Evolutionary conservation across 2,888 invertebrate species (phyloP).

Genomic region (Morpho deidamia): DNA sequence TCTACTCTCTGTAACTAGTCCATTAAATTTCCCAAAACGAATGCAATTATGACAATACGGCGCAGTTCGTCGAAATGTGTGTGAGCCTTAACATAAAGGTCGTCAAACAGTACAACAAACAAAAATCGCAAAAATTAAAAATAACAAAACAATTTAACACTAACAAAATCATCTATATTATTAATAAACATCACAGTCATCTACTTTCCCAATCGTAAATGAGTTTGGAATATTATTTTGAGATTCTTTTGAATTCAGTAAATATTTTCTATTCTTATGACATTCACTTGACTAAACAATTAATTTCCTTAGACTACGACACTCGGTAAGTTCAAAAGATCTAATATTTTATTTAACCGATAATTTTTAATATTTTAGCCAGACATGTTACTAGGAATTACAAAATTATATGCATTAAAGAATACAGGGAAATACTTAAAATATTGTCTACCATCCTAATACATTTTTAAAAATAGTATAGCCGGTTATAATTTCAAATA

Average conservation of each 20-base stretch:
- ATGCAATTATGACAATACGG: background rate
- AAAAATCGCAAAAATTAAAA: constrained; percentile 17
- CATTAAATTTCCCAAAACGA: no score
- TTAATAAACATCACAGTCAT: constrained; percentile 66
- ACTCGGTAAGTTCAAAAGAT: constrained; percentile 39
- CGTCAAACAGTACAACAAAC: constrained; percentile 8
- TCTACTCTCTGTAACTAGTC: no score
- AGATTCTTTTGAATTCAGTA: constrained; percentile 46
- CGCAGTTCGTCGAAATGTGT: background rate
- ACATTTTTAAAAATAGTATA: no score
- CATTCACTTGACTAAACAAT: constrained; percentile 50
- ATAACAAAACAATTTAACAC: constrained; percentile 32
- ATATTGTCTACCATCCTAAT: no score
- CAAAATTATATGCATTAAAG: no score
- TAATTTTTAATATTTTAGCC: no score
- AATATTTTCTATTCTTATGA: constrained; percentile 39
- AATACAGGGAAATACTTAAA: no score
- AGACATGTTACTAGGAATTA: no score
- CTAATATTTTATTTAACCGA: no score
- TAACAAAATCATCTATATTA: constrained; percentile 46
- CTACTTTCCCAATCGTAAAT: constrained; percentile 56
- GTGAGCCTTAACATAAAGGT: background rate
- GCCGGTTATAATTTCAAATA: no score
- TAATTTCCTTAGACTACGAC: constrained; percentile 46
- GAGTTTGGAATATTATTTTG: constrained; percentile 46